These are phyloP conservation scores for Drosophila nigritarsus DNA, from an alignment of 2,888 invertebrate species.

Conservation along the genomic window DNA sequence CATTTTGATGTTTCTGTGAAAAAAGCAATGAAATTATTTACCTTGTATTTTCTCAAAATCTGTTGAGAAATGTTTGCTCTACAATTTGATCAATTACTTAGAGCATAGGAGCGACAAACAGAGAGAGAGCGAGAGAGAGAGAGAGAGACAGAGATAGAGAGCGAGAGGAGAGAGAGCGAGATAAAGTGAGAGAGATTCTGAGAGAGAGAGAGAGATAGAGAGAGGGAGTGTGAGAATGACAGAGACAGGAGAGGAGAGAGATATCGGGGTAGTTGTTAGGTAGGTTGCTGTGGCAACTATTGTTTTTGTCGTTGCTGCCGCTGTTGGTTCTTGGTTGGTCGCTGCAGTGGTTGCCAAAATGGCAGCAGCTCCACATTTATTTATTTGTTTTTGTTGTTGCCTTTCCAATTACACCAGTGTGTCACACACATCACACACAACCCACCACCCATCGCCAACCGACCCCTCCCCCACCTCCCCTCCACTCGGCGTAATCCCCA, in stretches of 20 bases:
- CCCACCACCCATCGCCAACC: not conserved
- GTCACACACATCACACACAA: not conserved
- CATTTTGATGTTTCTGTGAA: constrained; percentile 11
- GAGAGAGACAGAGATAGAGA: too few relatives aligned
- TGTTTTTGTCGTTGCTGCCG: constrained; percentile 30
- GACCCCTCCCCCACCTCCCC: not conserved
- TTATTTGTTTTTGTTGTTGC: constrained; percentile 57
- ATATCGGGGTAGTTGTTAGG: constrained; percentile 9
- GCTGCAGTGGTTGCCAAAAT: constrained; percentile 57
- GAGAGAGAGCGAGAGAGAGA: too few relatives aligned
- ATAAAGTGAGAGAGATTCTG: not conserved
- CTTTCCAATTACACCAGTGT: constrained; percentile 38
- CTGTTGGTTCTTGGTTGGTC: constrained; percentile 25
- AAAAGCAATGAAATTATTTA: too few relatives aligned
- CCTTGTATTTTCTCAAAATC: constrained; percentile 31
- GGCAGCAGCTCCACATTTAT: constrained; percentile 56
- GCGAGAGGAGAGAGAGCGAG: not conserved
- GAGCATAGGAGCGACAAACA: not conserved
- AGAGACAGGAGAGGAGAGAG: not conserved
- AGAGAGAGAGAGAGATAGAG: not conserved
- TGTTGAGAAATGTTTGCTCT: constrained; percentile 57
- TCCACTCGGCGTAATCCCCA: not conserved
- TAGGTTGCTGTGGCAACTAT: constrained; percentile 17
- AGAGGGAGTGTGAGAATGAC: too few relatives aligned
- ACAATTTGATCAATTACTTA: constrained; percentile 61